A percentile compares a stretch with the other conserved stretches of the same genome.
Evolutionary conservation across 2,113 vertebrate species (phyloP).

Genomic region (Sylvia atricapilla): DNA sequence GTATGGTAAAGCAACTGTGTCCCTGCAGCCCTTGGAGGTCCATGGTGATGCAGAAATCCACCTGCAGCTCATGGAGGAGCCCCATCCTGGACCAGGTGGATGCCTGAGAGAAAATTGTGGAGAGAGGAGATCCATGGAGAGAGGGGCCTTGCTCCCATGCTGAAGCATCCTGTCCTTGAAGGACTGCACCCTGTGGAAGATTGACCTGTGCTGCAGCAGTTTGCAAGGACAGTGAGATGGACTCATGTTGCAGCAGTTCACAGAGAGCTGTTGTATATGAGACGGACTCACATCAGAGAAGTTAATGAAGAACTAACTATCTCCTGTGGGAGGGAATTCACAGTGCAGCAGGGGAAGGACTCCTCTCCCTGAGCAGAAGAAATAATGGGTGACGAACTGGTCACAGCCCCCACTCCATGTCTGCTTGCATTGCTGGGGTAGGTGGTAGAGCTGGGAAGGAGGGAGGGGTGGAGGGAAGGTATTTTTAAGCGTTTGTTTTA

Average conservation of each 20-base stretch:
- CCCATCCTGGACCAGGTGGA: not conserved
- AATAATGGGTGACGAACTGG: not conserved
- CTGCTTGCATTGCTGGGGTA: not conserved
- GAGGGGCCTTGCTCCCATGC: not conserved
- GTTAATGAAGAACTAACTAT: not conserved
- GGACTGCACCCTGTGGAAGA: not conserved
- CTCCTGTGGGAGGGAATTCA: not conserved
- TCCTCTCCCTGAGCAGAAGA: fast-evolving
- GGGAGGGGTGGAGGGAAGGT: not conserved
- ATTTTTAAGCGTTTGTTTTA: not conserved
- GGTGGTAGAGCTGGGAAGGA: not conserved
- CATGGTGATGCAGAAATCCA: too few relatives aligned
- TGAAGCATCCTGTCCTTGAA: not conserved
- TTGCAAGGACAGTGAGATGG: not conserved
- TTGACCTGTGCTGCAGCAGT: not conserved
- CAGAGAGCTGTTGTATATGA: not conserved
- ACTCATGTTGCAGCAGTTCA: not conserved
- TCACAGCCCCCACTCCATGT: not conserved
- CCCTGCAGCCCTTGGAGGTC: not conserved
- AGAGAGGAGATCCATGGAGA: not conserved
- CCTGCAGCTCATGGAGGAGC: not conserved
- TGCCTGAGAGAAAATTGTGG: not conserved
- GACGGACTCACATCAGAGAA: not conserved
- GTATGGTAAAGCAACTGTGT: not conserved
- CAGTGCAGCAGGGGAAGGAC: not conserved